phyloP scores from a whole-genome alignment of 2,888 invertebrate species.

The Drosophila mimetica region DNA sequence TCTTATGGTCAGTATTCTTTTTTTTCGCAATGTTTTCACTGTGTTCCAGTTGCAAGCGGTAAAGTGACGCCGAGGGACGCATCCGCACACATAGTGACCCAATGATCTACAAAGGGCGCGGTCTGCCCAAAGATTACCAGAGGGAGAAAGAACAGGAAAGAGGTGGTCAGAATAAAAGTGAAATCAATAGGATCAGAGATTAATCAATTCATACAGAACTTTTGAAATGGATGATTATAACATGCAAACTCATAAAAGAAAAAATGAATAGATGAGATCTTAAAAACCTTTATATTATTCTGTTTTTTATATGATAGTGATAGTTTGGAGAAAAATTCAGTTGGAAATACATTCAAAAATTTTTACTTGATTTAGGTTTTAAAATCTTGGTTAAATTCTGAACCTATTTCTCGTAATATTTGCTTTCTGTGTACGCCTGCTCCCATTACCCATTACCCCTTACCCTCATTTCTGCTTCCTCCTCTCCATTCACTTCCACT shows the following conservation, averaged over 20 bases:
- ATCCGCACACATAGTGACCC: constrained; percentile 57
- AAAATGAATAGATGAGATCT: too few species aligned
- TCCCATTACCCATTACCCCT: constrained; percentile 41
- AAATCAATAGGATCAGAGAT: constrained; percentile 57
- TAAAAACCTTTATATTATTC: too few species aligned
- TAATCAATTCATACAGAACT: constrained; percentile 36
- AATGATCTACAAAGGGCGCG: constrained; percentile 75
- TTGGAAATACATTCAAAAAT: too few species aligned
- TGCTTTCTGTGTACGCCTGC: constrained; percentile 27
- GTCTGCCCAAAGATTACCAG: constrained; percentile 40
- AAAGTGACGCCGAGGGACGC: constrained; percentile 68
- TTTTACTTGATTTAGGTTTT: too few species aligned
- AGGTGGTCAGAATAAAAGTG: constrained; percentile 53
- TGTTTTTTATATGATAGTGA: too few species aligned
- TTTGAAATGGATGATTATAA: too few species aligned
- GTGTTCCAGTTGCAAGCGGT: constrained; percentile 75
- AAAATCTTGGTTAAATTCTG: too few species aligned
- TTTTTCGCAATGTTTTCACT: constrained; percentile 16
- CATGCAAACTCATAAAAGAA: too few species aligned
- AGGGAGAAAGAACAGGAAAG: constrained; percentile 18
- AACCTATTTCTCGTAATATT: not conserved
- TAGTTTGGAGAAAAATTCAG: too few species aligned
- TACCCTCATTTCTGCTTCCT: constrained; percentile 16
- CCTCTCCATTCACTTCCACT: constrained; percentile 69
- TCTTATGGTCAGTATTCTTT: constrained; percentile 32